A percentile compares a stretch with the other conserved stretches of the same genome.
Evolutionary conservation across 1,140 invertebrate species (phyloP).

Genomic region (Coelopa frigida): DNA sequence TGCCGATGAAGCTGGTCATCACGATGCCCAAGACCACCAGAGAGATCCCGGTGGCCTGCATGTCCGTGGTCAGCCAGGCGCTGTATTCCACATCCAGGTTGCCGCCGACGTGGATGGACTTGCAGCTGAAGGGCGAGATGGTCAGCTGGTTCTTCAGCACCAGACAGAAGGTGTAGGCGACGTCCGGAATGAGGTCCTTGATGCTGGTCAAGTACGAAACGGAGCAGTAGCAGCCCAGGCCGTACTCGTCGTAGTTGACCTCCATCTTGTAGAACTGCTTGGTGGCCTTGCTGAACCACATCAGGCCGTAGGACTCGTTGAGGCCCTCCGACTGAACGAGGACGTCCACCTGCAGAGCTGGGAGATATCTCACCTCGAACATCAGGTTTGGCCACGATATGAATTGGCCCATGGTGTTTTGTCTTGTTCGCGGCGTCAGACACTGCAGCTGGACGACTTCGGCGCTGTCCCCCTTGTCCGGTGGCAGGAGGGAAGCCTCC

Average conservation of each 20-base stretch:
- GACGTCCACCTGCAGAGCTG: too few relatives aligned
- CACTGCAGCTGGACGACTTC: too few relatives aligned
- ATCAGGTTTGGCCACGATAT: too few relatives aligned
- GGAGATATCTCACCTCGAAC: too few relatives aligned
- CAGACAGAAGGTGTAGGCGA: constrained; percentile 38
- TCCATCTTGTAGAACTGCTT: constrained; percentile 21
- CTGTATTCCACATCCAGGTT: constrained; percentile 22
- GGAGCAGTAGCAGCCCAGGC: constrained; percentile 24
- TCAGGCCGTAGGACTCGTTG: constrained; percentile 17
- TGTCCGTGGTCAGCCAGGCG: constrained; percentile 14
- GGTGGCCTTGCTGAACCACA: constrained; percentile 29
- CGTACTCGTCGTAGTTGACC: constrained; percentile 21
- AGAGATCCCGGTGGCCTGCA: constrained; percentile 39
- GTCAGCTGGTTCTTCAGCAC: constrained; percentile 17
- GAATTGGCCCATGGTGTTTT: too few relatives aligned
- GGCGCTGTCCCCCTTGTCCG: too few relatives aligned
- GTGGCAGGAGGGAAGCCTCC: too few relatives aligned
- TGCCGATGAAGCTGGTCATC: constrained; percentile 40
- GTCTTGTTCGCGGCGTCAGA: too few relatives aligned
- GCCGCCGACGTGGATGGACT: constrained; percentile 26
- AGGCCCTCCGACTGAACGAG: background rate
- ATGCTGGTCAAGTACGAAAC: constrained; percentile 19
- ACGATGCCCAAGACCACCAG: constrained; percentile 31
- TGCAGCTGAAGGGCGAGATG: constrained; percentile 35
- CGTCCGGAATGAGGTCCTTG: constrained; percentile 18